Base-by-base conservation (phyloP, 1,140 invertebrate genomes). In the Cheumatopsyche charites region DNA sequence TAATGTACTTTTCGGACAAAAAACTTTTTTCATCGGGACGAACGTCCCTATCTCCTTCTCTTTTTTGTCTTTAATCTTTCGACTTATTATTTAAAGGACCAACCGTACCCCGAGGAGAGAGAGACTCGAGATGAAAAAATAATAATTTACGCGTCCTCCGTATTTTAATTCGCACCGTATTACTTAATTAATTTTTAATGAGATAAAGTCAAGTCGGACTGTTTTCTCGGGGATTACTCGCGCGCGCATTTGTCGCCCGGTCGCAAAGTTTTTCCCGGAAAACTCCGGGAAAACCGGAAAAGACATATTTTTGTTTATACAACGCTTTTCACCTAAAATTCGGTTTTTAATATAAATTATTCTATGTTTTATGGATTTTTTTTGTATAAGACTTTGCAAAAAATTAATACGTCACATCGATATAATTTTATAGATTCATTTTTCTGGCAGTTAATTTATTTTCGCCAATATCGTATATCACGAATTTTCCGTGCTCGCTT, bases 101-200 rank as follows among this genome's bases (percentile, higher is more conserved):
- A 11, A 58, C 55, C 21, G 25, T 36, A 4, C 29, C 43, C 13
- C 43, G 55, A n/a, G 23, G 55, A 12, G 23, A 58, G 25, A 25
- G 55, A 58, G 23, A 26, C 11, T 5, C 12, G 25, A 12, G 9
- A 55, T 1, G 21, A 58, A 13, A 26, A 73, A 75, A 75, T 73
- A 70, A 75, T 73, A 72, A 75, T 72, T 75, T 75, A 73, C 62
- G 71, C 73, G 62, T 72, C 67, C 45, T 72, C 67, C 45, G 71
- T 71, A 73, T 71, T 73, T 75, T 75, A 75, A 75, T 75, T 73
- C 74, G 15, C 71, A 43, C 47, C 71, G 74, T 73, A 75, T 73
- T 75, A 75, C 71, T 75, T 75, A 75, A 75, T 75, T 75, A 75
- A 75, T 75, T 75, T 75, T 75, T 75, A 75, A 75, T 75, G 74